These are phyloP conservation scores for Exocentrus adspersus DNA, from an alignment of 2,888 invertebrate species.

Conservation along the genomic window DNA sequence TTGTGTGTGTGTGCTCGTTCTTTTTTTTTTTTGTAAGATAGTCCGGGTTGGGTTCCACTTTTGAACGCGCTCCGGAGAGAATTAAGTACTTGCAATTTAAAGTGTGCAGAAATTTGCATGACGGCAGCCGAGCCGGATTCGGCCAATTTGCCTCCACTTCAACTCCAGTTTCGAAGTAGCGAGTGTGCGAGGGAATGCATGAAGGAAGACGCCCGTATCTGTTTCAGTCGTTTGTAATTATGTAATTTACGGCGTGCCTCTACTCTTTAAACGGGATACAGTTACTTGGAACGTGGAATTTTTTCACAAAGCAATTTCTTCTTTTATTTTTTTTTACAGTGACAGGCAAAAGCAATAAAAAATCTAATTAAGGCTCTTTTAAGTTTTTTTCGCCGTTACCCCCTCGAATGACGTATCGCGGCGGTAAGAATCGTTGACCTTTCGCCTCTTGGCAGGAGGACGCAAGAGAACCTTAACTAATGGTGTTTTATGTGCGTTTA, in stretches of 20 bases:
- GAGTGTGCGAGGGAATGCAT: background rate
- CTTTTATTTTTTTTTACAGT: too few species aligned
- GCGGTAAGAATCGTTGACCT: slow-evolving; percentile 16
- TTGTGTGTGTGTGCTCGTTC: too few species aligned
- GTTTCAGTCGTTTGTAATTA: too few species aligned
- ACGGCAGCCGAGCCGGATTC: background rate
- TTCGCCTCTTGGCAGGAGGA: slow-evolving; percentile 18
- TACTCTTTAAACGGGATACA: too few species aligned
- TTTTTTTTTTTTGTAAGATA: background rate
- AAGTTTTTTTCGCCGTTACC: too few species aligned
- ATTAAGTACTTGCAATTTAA: background rate
- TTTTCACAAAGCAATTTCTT: too few species aligned
- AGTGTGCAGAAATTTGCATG: background rate
- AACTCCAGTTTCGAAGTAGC: background rate
- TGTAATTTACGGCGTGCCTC: background rate
- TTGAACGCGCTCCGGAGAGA: background rate
- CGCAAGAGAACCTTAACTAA: slow-evolving; percentile 39
- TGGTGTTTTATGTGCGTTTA: slow-evolving; percentile 47
- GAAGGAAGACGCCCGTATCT: too few species aligned
- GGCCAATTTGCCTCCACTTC: slow-evolving; percentile 1
- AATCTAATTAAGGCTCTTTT: too few species aligned
- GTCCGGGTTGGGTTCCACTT: background rate
- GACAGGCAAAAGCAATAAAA: too few species aligned
- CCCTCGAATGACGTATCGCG: slow-evolving; percentile 3
- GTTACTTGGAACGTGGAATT: too few species aligned